These are phyloP conservation scores for Matsumurasca onukii DNA, from an alignment of 1,140 invertebrate species.

Conservation along the genomic window DNA sequence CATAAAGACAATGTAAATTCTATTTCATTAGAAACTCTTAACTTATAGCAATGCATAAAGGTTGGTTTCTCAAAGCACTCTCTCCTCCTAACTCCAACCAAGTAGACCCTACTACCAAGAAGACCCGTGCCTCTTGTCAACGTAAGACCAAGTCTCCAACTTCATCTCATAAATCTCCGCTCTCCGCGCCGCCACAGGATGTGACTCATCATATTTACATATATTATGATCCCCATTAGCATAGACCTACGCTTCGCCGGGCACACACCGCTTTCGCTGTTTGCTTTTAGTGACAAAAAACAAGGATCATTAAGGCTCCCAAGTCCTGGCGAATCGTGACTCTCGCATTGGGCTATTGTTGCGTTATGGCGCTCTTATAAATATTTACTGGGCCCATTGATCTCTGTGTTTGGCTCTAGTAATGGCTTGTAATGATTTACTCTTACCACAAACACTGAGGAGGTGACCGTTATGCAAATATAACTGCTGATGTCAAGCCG, in stretches of 20 bases:
- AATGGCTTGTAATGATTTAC: conserved; percentile 1
- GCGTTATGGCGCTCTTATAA: conserved; percentile 11
- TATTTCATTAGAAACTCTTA: no score
- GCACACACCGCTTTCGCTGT: conserved; percentile 15
- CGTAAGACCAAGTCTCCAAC: no score
- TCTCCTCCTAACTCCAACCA: no score
- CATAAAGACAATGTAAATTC: no score
- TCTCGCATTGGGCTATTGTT: conserved; percentile 9
- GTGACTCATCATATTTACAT: conserved; percentile 18
- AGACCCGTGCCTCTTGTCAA: no score
- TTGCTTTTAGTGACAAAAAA: conserved; percentile 16
- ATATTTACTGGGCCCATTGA: not conserved
- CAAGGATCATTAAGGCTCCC: conserved; percentile 17
- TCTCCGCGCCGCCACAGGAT: conserved; percentile 17
- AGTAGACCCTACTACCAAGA: no score
- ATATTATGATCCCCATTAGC: conserved; percentile 16
- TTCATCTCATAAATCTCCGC: no score
- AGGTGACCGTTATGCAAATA: no score
- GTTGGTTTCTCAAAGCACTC: no score
- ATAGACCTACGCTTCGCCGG: conserved; percentile 9
- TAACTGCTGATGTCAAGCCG: no score
- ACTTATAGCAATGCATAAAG: no score
- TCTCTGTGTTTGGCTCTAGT: not conserved
- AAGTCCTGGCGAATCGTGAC: conserved; percentile 11
- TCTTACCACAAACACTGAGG: not conserved